Conservation (phyloP, 2,888 invertebrate genomes). For the Philonicus albiceps region DNA sequence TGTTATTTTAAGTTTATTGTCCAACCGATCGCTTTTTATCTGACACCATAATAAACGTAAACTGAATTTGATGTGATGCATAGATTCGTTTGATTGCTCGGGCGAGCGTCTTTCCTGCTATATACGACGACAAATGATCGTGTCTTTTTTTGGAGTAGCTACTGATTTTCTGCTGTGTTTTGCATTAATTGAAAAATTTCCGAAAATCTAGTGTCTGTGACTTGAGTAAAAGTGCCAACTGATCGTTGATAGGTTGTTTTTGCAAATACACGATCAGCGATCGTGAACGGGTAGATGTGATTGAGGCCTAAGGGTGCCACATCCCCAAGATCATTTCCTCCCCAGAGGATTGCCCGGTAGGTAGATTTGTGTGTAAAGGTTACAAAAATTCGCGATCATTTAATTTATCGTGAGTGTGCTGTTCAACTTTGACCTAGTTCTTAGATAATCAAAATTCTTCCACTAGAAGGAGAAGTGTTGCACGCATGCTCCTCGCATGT, state of each 20-base stretch:
- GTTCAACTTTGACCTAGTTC: conserved; percentile 34
- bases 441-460: conserved; percentile 38
- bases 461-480: neutral
- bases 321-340: neutral
- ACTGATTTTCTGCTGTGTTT: neutral
- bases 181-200: neutral
- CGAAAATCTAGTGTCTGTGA: neutral
- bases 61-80: conserved; percentile 21
- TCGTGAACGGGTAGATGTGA: neutral
- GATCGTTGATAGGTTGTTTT: neutral
- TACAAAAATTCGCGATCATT: neutral
- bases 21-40: conserved; percentile 38
- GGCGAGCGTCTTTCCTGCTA: neutral
- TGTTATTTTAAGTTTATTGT: conserved; percentile 41
- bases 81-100: conserved; percentile 23
- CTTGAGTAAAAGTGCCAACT: conserved; percentile 6
- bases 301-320: neutral
- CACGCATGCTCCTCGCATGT: conserved; percentile 21
- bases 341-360: neutral
- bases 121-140: neutral
- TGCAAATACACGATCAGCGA: neutral
- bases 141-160: neutral
- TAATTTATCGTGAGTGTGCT: neutral
- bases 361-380: neutral
- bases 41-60: conserved; percentile 32